phyloP scores from a whole-genome alignment of 2,797 vertebrate species.

The Sciurus vulgaris region DNA sequence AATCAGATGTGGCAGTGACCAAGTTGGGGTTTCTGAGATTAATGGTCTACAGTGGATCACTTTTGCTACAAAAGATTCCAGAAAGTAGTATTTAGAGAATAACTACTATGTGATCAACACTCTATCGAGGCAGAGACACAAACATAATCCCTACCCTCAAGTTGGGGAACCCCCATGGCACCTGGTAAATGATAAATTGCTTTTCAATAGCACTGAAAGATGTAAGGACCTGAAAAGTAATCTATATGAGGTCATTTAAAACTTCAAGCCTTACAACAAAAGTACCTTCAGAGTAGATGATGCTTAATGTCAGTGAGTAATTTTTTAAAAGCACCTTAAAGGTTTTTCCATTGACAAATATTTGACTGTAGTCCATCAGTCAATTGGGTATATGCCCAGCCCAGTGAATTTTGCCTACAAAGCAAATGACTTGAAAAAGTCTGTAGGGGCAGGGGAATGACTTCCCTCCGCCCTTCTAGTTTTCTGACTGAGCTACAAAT shows the following conservation, averaged over 20 bases:
- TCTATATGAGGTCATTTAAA: not conserved
- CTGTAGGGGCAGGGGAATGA: no score
- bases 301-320: not conserved
- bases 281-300: not conserved
- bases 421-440: not conserved
- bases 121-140: not conserved
- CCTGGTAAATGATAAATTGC: not conserved
- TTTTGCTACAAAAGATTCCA: not conserved
- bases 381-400: not conserved
- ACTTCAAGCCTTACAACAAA: not conserved
- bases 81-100: not conserved
- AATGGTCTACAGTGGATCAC: not conserved
- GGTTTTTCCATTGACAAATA: slow-evolving; percentile 22
- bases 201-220: not conserved
- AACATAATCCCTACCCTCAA: not conserved
- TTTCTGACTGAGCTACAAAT: not conserved
- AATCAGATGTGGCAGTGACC: not conserved
- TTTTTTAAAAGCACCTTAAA: slow-evolving; percentile 29
- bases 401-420: not conserved
- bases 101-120: not conserved
- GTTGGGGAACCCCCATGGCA: not conserved
- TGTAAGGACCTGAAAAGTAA: not conserved
- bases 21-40: not conserved
- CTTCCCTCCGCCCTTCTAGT: not conserved
- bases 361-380: not conserved